phyloP scores from a whole-genome alignment of 2,888 invertebrate species.

The Lamellibrachia columna region DNA sequence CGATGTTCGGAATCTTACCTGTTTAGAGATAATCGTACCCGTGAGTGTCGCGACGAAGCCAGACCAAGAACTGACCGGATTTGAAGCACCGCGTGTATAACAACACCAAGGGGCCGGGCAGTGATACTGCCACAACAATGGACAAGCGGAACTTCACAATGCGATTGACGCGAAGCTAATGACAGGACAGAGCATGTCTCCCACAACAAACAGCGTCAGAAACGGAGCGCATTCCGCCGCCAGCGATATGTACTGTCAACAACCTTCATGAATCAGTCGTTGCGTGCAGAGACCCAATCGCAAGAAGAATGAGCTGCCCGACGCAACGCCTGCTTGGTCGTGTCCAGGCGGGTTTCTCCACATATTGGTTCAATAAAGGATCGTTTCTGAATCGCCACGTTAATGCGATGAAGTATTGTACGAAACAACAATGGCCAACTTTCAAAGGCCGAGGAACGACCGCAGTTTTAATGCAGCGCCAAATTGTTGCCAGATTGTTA shows the following conservation, averaged over 20 bases:
- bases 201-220: background rate
- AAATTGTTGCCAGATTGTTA: slow-evolving; percentile 12
- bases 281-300: background rate
- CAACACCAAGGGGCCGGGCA: background rate
- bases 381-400: background rate
- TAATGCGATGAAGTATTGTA: background rate
- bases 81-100: background rate
- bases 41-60: background rate
- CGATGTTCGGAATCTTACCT: background rate
- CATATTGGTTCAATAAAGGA: background rate
- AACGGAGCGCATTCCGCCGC: background rate
- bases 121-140: background rate
- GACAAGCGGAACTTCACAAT: background rate
- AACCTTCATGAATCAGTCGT: background rate
- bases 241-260: background rate
- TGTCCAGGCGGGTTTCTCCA: background rate
- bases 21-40: background rate
- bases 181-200: background rate
- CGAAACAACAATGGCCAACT: background rate
- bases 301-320: background rate
- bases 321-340: background rate
- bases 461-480: background rate
- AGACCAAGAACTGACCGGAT: background rate
- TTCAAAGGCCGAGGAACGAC: background rate
- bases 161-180: background rate